phyloP scores from a whole-genome alignment of 2,113 vertebrate genomes.

The Heliornis fulica region DNA sequence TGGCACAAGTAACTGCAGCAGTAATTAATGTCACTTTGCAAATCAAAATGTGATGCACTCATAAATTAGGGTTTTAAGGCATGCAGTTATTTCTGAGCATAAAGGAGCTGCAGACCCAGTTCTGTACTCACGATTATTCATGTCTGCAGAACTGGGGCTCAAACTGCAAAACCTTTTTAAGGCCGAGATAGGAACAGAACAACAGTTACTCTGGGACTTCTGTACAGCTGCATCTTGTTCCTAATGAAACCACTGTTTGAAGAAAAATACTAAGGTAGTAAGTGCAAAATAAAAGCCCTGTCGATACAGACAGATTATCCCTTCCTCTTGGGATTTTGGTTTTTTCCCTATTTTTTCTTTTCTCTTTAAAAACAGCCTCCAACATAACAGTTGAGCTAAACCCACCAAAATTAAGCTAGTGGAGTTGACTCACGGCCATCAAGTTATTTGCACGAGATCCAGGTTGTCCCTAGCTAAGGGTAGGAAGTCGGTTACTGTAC shows the following conservation, averaged over 20 bases:
- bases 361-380: not conserved
- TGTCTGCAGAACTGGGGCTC: not conserved
- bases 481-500: not conserved
- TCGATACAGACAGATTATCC: not conserved
- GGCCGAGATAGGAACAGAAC: not conserved
- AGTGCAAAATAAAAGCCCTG: not conserved
- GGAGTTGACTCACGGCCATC: not conserved
- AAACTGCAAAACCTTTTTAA: not conserved
- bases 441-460: not conserved
- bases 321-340: not conserved
- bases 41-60: slow-evolving; percentile 11
- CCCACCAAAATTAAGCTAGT: not conserved
- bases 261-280: not conserved
- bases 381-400: not conserved
- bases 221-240: not conserved
- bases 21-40: slow-evolving; percentile 44
- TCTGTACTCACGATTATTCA: not conserved
- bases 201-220: not conserved
- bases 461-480: not conserved
- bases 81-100: not conserved
- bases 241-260: rapidly evolving
- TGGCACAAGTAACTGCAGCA: not conserved
- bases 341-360: not conserved
- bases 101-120: not conserved
- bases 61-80: slow-evolving; percentile 10